A percentile compares a stretch with the other conserved stretches of the same genome.
These are phyloP conservation scores for Gymnothorax javanicus DNA, from an alignment of 2,797 vertebrate species.

Conservation along the genomic window DNA sequence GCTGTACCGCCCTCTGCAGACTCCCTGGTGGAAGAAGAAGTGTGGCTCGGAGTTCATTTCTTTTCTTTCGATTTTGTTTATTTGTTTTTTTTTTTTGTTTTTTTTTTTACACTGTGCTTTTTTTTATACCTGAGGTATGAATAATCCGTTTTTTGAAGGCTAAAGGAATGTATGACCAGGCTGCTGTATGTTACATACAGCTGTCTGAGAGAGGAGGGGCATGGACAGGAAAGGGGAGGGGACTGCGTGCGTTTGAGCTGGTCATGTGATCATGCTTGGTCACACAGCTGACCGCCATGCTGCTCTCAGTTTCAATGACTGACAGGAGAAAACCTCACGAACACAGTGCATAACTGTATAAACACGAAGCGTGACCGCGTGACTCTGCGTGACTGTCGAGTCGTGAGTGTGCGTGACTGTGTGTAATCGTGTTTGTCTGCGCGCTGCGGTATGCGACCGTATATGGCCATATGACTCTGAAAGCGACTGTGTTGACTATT, in stretches of 20 bases:
- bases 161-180: slow-evolving; percentile 9
- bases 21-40: slow-evolving; percentile 2
- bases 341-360: slow-evolving; percentile 10
- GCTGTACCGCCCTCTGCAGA: not conserved
- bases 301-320: not conserved
- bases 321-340: not conserved
- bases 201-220: not conserved
- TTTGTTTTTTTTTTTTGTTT: not conserved
- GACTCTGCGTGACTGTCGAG: not conserved
- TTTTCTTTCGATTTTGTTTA: not conserved
- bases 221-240: not conserved
- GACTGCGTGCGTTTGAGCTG: not conserved
- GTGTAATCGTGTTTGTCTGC: not conserved
- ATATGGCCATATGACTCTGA: not conserved
- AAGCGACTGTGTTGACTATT: too few relatives aligned
- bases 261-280: not conserved
- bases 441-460: not conserved
- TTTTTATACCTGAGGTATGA: not conserved
- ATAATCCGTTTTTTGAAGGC: not conserved
- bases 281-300: not conserved
- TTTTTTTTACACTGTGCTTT: not conserved
- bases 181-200: slow-evolving; percentile 5
- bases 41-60: not conserved
- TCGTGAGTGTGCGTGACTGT: not conserved
- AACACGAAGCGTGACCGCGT: not conserved